A percentile compares a stretch with the other conserved stretches of the same genome.
These are phyloP conservation scores for Germaria angustata DNA, from an alignment of 2,888 invertebrate species.

Conservation along the genomic window DNA sequence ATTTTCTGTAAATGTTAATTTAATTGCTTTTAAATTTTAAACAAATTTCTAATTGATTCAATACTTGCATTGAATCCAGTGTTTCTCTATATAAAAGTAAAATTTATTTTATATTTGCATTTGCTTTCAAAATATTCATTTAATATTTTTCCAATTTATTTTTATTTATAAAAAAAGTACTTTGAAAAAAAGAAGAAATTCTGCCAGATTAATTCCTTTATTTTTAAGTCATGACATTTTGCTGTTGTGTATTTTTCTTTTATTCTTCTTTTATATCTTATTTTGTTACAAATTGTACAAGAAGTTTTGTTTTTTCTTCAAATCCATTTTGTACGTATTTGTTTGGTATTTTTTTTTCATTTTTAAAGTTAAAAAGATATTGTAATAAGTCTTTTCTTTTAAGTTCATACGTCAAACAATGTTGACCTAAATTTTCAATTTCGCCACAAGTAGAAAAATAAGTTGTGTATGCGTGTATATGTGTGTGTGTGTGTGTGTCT, in stretches of 20 bases:
- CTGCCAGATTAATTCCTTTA: not conserved
- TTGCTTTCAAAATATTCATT: no score
- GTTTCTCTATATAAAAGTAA: no score
- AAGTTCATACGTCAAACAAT: slow-evolving; percentile 9
- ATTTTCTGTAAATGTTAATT: no score
- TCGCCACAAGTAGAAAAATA: slow-evolving; percentile 9
- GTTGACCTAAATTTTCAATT: slow-evolving; percentile 25
- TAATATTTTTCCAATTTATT: not conserved
- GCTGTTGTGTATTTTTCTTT: not conserved
- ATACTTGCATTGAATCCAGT: no score
- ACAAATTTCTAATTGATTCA: no score
- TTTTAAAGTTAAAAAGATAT: not conserved
- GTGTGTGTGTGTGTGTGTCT: not conserved
- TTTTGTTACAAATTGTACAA: not conserved
- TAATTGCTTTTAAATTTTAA: no score
- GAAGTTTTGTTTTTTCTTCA: not conserved
- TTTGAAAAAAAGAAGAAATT: not conserved
- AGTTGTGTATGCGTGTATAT: no score
- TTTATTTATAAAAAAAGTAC: not conserved
- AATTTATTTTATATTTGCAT: no score
- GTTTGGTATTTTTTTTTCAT: not conserved
- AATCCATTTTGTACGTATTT: not conserved
- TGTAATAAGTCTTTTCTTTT: not conserved
- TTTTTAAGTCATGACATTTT: slow-evolving; percentile 1
- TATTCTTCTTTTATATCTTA: no score